Percentiles rank a stretch among this genome's conserved stretches.
These are phyloP conservation scores for Alviniconcha strummeri DNA, from an alignment of 2,888 invertebrate genomes.

Conservation along the genomic window DNA sequence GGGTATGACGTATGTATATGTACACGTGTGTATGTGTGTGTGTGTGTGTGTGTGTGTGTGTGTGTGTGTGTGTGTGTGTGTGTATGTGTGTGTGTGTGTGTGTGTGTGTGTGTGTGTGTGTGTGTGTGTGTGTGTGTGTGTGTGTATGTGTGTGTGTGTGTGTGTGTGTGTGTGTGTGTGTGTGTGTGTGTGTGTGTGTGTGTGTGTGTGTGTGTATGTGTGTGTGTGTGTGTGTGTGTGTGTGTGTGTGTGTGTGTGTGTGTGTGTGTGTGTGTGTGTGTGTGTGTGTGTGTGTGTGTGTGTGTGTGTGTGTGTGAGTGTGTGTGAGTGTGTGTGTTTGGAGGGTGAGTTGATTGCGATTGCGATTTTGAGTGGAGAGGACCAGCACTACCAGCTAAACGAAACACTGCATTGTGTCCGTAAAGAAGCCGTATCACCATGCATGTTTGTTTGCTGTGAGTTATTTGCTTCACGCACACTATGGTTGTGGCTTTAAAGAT, in stretches of 20 bases:
- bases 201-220: not conserved
- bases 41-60: not conserved
- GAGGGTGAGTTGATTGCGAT: not conserved
- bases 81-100: not conserved
- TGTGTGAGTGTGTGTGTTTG: not conserved
- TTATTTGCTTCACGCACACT: no score
- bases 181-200: slow-evolving; percentile 12
- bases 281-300: not conserved
- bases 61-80: not conserved
- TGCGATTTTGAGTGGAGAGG: no score
- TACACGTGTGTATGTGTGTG: not conserved
- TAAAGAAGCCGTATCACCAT: no score
- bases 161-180: not conserved
- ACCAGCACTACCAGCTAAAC: no score
- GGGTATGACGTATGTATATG: not conserved
- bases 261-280: not conserved
- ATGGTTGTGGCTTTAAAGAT: no score
- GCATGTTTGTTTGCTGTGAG: no score
- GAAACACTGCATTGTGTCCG: no score
- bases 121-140: slow-evolving; percentile 1
- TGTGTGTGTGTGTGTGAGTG: not conserved
- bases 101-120: not conserved
- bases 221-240: not conserved
- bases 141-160: not conserved
- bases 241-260: not conserved